Percentiles rank a stretch among this genome's conserved stretches.
phyloP scores from a whole-genome alignment of 1,140 invertebrate genomes.

The Cepaea nemoralis region DNA sequence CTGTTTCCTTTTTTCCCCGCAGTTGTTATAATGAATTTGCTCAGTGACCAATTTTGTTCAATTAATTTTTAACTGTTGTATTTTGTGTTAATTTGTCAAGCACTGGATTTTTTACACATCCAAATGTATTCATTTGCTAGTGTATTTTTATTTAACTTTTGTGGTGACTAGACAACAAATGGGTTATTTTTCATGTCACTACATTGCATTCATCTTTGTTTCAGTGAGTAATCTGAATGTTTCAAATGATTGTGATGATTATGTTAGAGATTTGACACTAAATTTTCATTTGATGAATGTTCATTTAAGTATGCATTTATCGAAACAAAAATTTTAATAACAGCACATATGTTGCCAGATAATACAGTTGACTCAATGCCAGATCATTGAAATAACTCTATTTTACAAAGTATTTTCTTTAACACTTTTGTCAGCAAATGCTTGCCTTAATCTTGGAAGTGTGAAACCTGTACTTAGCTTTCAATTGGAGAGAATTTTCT shows the following conservation, averaged over 20 bases:
- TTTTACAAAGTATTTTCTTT: background rate
- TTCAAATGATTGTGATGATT: background rate
- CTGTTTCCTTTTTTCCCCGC: background rate
- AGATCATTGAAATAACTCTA: too few relatives aligned
- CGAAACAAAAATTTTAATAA: too few relatives aligned
- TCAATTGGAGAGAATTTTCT: background rate
- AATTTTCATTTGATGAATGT: background rate
- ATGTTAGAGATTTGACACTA: background rate
- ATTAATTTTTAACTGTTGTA: background rate
- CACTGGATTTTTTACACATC: background rate
- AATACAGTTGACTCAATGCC: too few relatives aligned
- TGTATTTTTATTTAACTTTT: background rate
- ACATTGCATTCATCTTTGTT: background rate
- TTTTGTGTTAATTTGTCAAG: background rate
- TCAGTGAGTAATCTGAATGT: background rate
- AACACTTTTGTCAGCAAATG: background rate
- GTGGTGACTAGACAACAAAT: background rate
- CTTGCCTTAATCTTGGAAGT: background rate
- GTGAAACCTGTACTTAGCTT: background rate
- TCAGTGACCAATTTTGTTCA: constrained; percentile 16
- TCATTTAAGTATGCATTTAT: background rate
- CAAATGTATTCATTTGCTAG: background rate
- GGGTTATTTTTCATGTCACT: background rate
- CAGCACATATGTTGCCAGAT: background rate
- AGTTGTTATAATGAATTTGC: constrained; percentile 24